phyloP scores from a whole-genome alignment of 1,140 invertebrate species.

The Tetraneura akinire region DNA sequence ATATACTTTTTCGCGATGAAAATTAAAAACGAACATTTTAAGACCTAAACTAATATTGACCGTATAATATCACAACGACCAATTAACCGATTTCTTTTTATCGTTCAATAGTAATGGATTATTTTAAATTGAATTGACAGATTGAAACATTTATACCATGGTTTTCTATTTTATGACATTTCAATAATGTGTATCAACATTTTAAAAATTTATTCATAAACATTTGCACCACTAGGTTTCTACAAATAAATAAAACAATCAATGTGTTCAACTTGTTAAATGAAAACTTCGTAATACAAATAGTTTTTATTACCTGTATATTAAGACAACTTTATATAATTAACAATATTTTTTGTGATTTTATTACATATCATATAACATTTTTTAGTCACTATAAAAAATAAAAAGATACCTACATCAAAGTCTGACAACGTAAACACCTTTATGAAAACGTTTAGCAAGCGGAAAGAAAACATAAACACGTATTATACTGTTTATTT shows the following conservation, averaged over 20 bases:
- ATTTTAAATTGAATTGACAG: background rate
- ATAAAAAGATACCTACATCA: background rate
- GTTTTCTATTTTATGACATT: background rate
- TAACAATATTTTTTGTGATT: too few relatives aligned
- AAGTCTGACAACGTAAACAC: background rate
- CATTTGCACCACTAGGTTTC: too few relatives aligned
- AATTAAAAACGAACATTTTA: constrained; percentile 13
- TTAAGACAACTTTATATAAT: too few relatives aligned
- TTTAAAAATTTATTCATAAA: too few relatives aligned
- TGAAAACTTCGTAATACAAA: too few relatives aligned
- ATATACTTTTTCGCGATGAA: background rate
- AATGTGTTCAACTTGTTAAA: too few relatives aligned
- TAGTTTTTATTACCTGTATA: too few relatives aligned
- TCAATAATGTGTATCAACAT: too few relatives aligned
- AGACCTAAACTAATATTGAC: background rate
- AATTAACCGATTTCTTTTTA: constrained; percentile 31
- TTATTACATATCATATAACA: background rate
- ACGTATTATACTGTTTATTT: constrained; percentile 8
- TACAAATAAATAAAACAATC: too few relatives aligned
- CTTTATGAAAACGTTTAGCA: constrained; percentile 17
- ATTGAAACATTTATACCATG: constrained; percentile 1
- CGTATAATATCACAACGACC: background rate
- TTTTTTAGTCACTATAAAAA: background rate
- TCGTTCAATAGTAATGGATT: background rate
- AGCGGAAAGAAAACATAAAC: background rate